Evolutionary conservation across 2,888 invertebrate genomes (phyloP).

Genomic region (Entomobrya multifasciata): DNA sequence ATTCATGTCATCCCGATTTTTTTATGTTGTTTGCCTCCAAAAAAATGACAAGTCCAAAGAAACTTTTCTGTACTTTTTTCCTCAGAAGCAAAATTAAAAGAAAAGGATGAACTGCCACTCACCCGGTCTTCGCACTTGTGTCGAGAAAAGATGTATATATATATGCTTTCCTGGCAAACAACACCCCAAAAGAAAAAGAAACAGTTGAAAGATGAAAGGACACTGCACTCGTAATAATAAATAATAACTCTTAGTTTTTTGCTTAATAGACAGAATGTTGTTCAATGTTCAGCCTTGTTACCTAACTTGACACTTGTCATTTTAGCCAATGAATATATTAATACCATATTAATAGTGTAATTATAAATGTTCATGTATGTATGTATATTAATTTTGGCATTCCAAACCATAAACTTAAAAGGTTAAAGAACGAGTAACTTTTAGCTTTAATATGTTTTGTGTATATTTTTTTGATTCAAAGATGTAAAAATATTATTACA

Average conservation of each 20-base stretch:
- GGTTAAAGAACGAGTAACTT: too few relatives aligned
- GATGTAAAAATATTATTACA: too few relatives aligned
- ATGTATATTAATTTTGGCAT: not conserved
- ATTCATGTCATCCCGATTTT: not conserved
- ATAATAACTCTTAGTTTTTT: not conserved
- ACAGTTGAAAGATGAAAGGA: conserved; percentile 23
- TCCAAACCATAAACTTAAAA: too few relatives aligned
- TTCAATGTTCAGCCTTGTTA: not conserved
- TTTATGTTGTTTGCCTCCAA: too few relatives aligned
- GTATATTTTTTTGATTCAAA: too few relatives aligned
- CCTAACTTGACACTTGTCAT: conserved; percentile 29
- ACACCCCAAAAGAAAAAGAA: not conserved
- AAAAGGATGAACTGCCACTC: conserved; percentile 2
- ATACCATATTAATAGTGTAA: conserved; percentile 12
- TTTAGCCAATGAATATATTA: conserved; percentile 39
- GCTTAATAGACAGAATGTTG: not conserved
- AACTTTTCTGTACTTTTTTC: not conserved
- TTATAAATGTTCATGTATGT: not conserved
- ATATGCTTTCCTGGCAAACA: too few relatives aligned
- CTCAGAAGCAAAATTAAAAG: not conserved
- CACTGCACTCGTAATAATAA: not conserved
- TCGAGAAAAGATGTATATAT: not conserved
- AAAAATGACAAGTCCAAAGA: not conserved
- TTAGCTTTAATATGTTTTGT: too few relatives aligned
- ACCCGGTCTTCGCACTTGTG: not conserved